phyloP scores from a whole-genome alignment of 2,797 vertebrate genomes.

The Mus spretus region DNA sequence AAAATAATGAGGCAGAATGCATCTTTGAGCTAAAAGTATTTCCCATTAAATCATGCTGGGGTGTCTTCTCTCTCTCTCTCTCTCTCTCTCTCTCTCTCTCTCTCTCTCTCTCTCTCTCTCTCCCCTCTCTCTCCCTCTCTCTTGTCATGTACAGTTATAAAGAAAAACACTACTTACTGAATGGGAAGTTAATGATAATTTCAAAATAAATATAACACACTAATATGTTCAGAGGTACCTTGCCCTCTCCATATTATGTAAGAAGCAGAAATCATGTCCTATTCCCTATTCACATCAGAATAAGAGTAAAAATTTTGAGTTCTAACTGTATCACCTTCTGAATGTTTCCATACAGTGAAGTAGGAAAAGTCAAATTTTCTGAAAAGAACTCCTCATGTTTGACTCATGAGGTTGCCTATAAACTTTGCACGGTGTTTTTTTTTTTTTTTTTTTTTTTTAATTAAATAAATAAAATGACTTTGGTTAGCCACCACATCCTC shows the following conservation, averaged over 20 bases:
- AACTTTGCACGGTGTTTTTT: background rate
- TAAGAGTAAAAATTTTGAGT: slow-evolving; percentile 21
- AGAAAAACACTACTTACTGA: slow-evolving; percentile 13
- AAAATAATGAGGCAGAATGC: slow-evolving; percentile 73
- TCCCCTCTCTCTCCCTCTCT: background rate
- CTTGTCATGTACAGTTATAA: slow-evolving; percentile 23
- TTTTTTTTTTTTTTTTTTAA: background rate
- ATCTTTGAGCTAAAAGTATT: slow-evolving; percentile 64
- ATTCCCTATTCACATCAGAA: slow-evolving; percentile 21
- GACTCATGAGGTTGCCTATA: background rate
- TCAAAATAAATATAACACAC: slow-evolving; percentile 47
- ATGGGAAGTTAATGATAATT: slow-evolving; percentile 49
- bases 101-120: background rate
- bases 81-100: background rate
- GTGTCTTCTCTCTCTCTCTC: background rate
- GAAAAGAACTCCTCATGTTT: background rate
- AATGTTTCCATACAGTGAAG: background rate
- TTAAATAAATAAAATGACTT: slow-evolving; percentile 42
- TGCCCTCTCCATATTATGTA: background rate
- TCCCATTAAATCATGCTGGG: slow-evolving; percentile 25
- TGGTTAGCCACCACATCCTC: background rate
- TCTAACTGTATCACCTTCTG: slow-evolving; percentile 38
- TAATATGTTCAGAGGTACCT: slow-evolving; percentile 54
- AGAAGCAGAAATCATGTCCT: background rate
- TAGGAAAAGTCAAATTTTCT: slow-evolving; percentile 14